Percentiles rank a stretch among this genome's conserved stretches.
These are phyloP conservation scores for Bothrops jararaca DNA, from an alignment of 2,113 vertebrate species.

Conservation along the genomic window DNA sequence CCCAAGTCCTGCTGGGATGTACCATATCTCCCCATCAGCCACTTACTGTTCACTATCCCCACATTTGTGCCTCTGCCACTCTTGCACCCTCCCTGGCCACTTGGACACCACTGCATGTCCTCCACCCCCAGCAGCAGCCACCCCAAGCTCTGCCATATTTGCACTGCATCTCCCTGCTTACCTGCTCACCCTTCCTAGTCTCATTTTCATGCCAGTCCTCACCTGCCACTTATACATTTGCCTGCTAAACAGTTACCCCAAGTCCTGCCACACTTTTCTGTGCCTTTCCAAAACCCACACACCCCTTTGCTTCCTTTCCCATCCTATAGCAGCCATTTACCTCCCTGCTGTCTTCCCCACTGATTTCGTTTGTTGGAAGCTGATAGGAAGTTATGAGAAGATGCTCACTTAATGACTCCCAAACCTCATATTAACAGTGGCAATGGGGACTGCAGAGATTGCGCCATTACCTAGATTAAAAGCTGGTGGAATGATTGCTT, in stretches of 20 bases:
- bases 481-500: too few species aligned
- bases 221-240: neutral
- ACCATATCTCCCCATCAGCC: neutral
- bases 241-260: neutral
- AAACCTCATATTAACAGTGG: neutral
- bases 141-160: neutral
- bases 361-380: neutral
- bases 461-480: too few species aligned
- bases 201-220: neutral
- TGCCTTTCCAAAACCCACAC: neutral
- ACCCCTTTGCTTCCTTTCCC: neutral
- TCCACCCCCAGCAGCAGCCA: neutral
- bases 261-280: neutral
- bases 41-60: neutral
- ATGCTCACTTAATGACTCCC: neutral
- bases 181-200: neutral
- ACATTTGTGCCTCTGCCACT: neutral
- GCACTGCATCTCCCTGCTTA: neutral
- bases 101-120: neutral
- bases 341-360: neutral
- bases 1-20: neutral
- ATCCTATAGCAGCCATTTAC: neutral
- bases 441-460: neutral
- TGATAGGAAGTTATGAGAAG: neutral
- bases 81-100: neutral